Conservation (phyloP, 2,888 invertebrate species). For the Cerastis leucographa region DNA sequence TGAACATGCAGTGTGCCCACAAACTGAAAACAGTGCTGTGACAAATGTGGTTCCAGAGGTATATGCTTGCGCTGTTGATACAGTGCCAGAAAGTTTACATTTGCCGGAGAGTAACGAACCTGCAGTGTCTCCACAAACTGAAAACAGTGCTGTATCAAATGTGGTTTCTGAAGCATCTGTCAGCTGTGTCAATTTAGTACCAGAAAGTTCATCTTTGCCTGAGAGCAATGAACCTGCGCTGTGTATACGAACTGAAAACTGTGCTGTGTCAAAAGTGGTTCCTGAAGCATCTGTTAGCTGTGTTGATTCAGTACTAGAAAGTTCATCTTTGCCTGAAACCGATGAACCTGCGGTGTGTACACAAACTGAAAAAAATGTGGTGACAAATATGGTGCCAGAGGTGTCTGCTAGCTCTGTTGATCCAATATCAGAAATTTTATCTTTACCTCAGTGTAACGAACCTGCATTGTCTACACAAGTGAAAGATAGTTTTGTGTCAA, state of each 20-base stretch:
- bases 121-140: not conserved
- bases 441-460: slow-evolving; percentile 9
- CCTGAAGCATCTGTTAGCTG: too few species aligned
- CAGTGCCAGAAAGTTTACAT: not conserved
- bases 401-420: not conserved
- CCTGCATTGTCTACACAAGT: slow-evolving; percentile 16
- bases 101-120: not conserved
- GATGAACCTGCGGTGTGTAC: not conserved
- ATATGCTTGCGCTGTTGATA: not conserved
- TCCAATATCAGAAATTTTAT: not conserved
- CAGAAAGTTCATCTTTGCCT: slow-evolving; percentile 19
- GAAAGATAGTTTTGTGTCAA: not conserved
- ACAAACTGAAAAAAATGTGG: slow-evolving; percentile 19
- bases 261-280: slow-evolving; percentile 3
- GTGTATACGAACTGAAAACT: slow-evolving; percentile 1
- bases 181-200: slow-evolving; percentile 10
- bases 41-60: not conserved
- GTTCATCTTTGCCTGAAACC: not conserved
- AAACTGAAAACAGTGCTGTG: slow-evolving; percentile 22
- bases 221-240: not conserved
- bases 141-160: not conserved
- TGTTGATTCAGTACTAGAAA: slow-evolving; percentile 16
- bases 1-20: not conserved
- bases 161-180: not conserved
- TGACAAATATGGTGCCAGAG: too few species aligned